These are phyloP conservation scores for Myrmecophaga tridactyla DNA, from an alignment of 2,113 vertebrate species.

Conservation along the genomic window DNA sequence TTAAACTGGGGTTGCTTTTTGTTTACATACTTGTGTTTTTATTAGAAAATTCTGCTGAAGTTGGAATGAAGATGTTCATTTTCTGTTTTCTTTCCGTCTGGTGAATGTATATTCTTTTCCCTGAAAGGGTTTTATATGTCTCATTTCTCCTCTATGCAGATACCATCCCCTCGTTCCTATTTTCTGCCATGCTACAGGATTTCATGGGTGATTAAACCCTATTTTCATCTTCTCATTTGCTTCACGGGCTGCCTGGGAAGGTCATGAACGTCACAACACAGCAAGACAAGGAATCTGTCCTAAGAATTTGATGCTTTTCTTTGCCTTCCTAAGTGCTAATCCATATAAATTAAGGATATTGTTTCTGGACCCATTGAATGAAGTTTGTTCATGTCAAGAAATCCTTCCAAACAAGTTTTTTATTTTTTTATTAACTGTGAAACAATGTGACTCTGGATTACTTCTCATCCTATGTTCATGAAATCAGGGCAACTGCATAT, in stretches of 20 bases:
- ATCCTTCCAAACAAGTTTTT: neutral
- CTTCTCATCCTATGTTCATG: neutral
- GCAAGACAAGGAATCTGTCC: neutral
- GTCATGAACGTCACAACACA: neutral
- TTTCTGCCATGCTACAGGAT: neutral
- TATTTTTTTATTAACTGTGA: accelerated
- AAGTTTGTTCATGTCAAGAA: neutral
- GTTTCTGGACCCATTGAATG: neutral
- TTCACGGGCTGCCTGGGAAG: neutral
- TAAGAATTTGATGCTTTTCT: accelerated
- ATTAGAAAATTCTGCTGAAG: no score
- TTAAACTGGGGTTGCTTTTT: neutral
- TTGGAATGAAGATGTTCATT: neutral
- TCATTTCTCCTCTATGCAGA: neutral
- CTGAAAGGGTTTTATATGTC: no score
- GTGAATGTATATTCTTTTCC: neutral
- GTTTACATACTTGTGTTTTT: neutral
- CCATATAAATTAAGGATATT: accelerated
- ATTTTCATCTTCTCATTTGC: neutral
- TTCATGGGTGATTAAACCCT: neutral
- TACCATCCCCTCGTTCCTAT: neutral
- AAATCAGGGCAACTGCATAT: neutral
- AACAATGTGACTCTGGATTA: accelerated
- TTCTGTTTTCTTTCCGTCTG: accelerated
- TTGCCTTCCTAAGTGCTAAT: accelerated